Evolutionary conservation across 2,888 invertebrate genomes (phyloP).

Genomic region (Formica aserva): DNA sequence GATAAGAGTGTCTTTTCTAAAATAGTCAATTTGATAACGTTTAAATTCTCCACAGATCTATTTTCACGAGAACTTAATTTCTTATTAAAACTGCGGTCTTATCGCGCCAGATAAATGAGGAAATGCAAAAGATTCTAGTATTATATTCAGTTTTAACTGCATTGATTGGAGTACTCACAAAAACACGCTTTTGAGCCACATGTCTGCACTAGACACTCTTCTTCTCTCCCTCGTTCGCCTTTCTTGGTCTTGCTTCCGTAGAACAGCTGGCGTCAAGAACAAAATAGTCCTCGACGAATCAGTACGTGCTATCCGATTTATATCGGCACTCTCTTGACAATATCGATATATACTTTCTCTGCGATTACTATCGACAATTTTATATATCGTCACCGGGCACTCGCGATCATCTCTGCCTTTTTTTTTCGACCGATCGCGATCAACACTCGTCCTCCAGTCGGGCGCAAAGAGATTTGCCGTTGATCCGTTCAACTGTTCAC

Average conservation of each 20-base stretch:
- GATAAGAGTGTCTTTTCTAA: not conserved
- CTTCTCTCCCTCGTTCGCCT: constrained; percentile 49
- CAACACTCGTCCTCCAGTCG: constrained; percentile 57
- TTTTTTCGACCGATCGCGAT: constrained; percentile 49
- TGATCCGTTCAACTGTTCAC: constrained; percentile 39
- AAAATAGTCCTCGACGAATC: constrained; percentile 6
- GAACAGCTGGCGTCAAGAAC: constrained; percentile 44
- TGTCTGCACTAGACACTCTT: constrained; percentile 79
- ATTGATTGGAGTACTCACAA: constrained; percentile 79
- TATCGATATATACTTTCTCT: constrained; percentile 36
- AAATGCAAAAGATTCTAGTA: not conserved
- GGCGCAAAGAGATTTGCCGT: constrained; percentile 10
- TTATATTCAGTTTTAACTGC: not conserved
- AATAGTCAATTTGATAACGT: not conserved
- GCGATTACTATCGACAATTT: constrained; percentile 16
- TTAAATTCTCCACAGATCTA: constrained; percentile 17
- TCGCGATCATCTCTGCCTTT: constrained; percentile 73
- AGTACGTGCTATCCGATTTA: not conserved
- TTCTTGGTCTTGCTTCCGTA: constrained; percentile 52
- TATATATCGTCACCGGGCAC: constrained; percentile 73
- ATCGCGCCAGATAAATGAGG: not conserved
- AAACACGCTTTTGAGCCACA: constrained; percentile 81
- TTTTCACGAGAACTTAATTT: not conserved
- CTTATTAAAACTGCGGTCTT: constrained; percentile 1
- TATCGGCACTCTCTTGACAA: constrained; percentile 45